Conservation (phyloP, 2,113 vertebrate species). For the Probosciger aterrimus region DNA sequence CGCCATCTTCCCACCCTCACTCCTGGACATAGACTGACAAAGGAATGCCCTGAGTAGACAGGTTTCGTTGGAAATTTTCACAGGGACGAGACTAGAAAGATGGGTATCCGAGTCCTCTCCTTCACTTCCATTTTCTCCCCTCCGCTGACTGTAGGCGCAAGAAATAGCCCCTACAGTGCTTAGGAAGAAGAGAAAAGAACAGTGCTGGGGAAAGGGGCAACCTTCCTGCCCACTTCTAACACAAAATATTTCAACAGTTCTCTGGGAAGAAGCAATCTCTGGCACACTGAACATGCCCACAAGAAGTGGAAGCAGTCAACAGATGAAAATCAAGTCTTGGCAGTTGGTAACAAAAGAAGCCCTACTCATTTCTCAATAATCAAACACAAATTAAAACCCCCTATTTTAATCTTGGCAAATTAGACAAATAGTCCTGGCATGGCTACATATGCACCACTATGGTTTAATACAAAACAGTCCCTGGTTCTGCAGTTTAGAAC, state of each 20-base stretch:
- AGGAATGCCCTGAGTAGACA: neutral
- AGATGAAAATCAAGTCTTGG: neutral
- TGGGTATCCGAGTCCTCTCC: neutral
- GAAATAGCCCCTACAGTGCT: neutral
- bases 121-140: neutral
- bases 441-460: neutral
- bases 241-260: neutral
- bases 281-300: neutral
- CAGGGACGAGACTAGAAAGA: neutral
- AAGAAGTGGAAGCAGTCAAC: neutral
- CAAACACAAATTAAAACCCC: neutral
- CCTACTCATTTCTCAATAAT: neutral
- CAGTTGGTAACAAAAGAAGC: neutral
- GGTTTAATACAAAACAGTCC: neutral
- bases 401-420: neutral
- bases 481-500: neutral
- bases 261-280: neutral
- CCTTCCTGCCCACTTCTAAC: neutral
- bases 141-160: neutral
- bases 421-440: neutral
- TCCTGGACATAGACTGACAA: neutral
- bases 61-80: neutral
- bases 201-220: neutral
- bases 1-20: neutral
- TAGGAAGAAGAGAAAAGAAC: neutral